phyloP scores from a whole-genome alignment of 2,797 vertebrate genomes.

The Megaceryle alcyon region DNA sequence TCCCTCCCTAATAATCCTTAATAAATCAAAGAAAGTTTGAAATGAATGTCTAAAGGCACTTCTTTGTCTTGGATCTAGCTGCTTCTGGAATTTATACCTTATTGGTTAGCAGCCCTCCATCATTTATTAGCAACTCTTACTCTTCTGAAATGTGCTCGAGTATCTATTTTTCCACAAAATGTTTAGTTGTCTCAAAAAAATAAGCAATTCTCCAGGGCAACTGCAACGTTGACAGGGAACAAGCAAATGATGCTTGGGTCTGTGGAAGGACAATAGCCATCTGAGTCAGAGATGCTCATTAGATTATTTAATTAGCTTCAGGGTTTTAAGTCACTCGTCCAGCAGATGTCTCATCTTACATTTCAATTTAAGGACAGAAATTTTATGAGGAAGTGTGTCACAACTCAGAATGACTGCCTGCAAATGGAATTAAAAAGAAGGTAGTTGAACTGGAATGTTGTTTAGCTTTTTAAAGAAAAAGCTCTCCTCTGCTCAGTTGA shows the following conservation, averaged over 20 bases:
- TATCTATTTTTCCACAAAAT: background rate
- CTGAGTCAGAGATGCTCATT: conserved; percentile 16
- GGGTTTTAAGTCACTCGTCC: background rate
- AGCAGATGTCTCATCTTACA: background rate
- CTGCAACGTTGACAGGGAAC: background rate
- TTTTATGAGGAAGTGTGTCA: background rate
- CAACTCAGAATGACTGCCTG: background rate
- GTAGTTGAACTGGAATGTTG: background rate
- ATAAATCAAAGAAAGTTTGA: background rate
- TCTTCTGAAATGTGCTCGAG: background rate
- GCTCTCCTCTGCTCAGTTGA: background rate
- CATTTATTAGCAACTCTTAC: background rate
- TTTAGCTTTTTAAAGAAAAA: background rate
- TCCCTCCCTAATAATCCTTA: background rate
- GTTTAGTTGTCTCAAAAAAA: background rate
- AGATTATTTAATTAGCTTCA: background rate
- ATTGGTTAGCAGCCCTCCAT: background rate
- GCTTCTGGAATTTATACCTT: background rate
- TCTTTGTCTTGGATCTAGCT: background rate
- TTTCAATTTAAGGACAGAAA: background rate
- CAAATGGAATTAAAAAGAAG: background rate
- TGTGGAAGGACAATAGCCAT: background rate
- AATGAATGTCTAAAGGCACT: background rate
- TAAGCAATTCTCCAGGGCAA: background rate
- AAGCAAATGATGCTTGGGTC: background rate